These are phyloP conservation scores for Leptarthrus brevirostris DNA, from an alignment of 2,888 invertebrate species.

Conservation along the genomic window DNA sequence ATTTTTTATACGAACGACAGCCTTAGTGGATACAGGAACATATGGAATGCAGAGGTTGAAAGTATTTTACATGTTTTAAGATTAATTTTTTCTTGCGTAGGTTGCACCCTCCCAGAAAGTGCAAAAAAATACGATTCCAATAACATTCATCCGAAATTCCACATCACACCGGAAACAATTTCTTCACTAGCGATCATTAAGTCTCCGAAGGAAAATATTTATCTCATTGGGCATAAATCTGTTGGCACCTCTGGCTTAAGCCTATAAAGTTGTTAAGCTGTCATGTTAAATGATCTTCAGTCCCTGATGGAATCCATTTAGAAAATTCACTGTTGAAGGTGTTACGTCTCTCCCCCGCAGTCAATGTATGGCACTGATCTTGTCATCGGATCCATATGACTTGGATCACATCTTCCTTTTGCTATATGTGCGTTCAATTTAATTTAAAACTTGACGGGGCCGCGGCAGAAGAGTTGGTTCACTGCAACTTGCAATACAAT, in stretches of 20 bases:
- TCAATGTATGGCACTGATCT: background rate
- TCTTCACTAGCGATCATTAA: constrained; percentile 33
- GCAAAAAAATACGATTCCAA: no score
- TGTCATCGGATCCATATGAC: constrained; percentile 24
- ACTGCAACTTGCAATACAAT: constrained; percentile 1
- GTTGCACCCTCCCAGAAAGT: no score
- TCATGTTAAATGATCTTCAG: constrained; percentile 41
- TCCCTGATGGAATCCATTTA: constrained; percentile 33
- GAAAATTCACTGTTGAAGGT: constrained; percentile 33
- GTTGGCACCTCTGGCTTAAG: constrained; percentile 44
- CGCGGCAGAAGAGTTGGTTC: constrained; percentile 14
- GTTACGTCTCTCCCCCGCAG: constrained; percentile 22
- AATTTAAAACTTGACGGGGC: background rate
- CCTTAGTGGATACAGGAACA: no score
- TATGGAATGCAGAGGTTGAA: no score
- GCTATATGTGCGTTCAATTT: background rate
- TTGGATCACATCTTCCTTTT: constrained; percentile 1
- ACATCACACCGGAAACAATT: constrained; percentile 21
- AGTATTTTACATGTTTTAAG: no score
- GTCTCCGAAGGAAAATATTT: constrained; percentile 33
- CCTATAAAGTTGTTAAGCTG: constrained; percentile 49
- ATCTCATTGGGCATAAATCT: constrained; percentile 33
- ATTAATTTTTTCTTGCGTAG: no score
- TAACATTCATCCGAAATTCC: no score
- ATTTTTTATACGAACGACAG: no score